phyloP scores from a whole-genome alignment of 2,888 invertebrate species.

The Horisme vitalbata region DNA sequence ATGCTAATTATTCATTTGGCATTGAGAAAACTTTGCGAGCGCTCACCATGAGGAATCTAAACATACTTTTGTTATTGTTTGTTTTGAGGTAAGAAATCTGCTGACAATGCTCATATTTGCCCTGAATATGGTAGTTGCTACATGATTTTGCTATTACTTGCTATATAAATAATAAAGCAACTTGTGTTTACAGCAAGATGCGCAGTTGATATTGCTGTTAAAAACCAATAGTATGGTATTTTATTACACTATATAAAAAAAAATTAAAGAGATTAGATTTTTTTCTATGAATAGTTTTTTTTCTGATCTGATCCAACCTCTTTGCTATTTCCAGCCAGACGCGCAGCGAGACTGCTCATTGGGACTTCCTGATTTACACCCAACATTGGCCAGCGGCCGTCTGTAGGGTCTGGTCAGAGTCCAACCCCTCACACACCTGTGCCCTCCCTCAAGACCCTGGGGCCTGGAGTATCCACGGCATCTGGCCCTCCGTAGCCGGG shows the following conservation, averaged over 20 bases:
- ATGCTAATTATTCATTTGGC: conserved; percentile 3
- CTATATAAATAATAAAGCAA: too few species aligned
- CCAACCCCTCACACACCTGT: conserved; percentile 84
- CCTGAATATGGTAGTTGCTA: too few species aligned
- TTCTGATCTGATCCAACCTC: too few species aligned
- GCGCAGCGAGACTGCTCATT: conserved; percentile 52
- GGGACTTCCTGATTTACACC: conserved; percentile 91
- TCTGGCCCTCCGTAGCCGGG: conserved; percentile 90
- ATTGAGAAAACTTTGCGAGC: not conserved
- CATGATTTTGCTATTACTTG: too few species aligned
- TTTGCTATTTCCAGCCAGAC: conserved; percentile 12
- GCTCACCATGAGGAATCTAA: conserved; percentile 14
- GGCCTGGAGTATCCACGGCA: conserved; percentile 91
- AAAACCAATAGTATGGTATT: too few species aligned
- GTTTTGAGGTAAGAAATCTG: conserved; percentile 8
- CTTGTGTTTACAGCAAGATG: too few species aligned
- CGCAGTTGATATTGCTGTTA: too few species aligned
- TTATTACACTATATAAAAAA: too few species aligned
- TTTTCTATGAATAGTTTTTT: too few species aligned
- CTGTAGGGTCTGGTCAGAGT: conserved; percentile 87
- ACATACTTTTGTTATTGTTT: conserved; percentile 16
- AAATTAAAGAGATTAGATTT: too few species aligned
- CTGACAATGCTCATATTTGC: not conserved
- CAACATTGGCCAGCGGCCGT: conserved; percentile 88
- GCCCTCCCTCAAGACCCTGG: conserved; percentile 82